Base-by-base conservation (phyloP, 2,888 invertebrate genomes). In the Stegana nigrithorax region DNA sequence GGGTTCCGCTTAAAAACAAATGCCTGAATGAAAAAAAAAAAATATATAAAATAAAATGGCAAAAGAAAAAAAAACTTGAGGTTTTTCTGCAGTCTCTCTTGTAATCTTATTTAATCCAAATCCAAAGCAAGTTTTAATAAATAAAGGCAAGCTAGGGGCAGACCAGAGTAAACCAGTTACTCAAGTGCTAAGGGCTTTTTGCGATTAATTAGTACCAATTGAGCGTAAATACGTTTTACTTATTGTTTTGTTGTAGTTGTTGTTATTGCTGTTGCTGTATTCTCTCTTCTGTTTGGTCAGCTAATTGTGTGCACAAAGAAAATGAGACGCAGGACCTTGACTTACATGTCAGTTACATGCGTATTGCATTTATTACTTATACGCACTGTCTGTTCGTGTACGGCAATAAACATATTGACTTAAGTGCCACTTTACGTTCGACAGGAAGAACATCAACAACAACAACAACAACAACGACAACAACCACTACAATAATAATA, bases 401-500 rank as follows among this genome's bases (percentile, higher is more conserved):
- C 39, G 6, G 2, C n/a, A 4, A 39, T 5, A n/a, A n/a, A 39
- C 14, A 2, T 4, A 39, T 17, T 26, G 25, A 50, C 26, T 26
- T 14, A 50, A 50, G 50, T 50, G 50, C 14, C 26, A 50, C 26
- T 50, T 50, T 25, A 26, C 17, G 14, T 39, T 50, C 66, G 51
- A 59, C 59, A 67, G 36, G 47, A 36, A 36, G 55, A 51, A n/a
- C n/a, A n/a, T 53, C 60, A 17, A 45, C 39, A 32, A 26, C 60
- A 19, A 45, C 57, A 14, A 42, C 12, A 42, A 56, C 62, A 69
- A 64, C 64, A 57, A 56, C 59, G 67, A 74, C n/a, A n/a, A 69
- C 70, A n/a, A n/a, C n/a, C n/a, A n/a, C n/a, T n/a, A n/a, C n/a
- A n/a, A n/a, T n/a, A n/a, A n/a, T n/a, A n/a, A n/a, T n/a, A n/a